Conservation (phyloP, 2,113 vertebrate species). For the Calcarius ornatus region DNA sequence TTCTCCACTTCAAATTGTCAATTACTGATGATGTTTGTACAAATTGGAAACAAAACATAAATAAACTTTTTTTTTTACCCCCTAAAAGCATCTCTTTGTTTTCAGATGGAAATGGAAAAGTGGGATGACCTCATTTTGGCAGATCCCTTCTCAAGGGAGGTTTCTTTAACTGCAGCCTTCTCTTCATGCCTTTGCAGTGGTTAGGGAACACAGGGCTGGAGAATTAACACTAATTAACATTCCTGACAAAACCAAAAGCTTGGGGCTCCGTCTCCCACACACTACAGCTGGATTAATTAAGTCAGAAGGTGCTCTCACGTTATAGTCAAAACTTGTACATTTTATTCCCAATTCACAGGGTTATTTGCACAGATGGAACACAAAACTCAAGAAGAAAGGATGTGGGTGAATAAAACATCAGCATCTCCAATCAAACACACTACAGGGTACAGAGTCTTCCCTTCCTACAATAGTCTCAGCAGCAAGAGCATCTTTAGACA, state of each 20-base stretch:
- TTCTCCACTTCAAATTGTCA: not conserved
- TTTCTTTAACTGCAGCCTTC: not conserved
- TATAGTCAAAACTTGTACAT: conserved; percentile 68
- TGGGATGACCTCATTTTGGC: not conserved
- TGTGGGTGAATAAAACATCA: conserved; percentile 61
- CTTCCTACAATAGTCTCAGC: conserved; percentile 52
- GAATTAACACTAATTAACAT: not conserved
- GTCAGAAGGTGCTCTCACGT: conserved; percentile 59
- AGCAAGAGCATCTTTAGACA: conserved; percentile 64
- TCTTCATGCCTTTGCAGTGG: not conserved
- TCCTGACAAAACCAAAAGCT: not conserved
- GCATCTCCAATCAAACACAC: conserved; percentile 62
- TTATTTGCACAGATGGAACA: conserved; percentile 69
- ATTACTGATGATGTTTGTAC: not conserved
- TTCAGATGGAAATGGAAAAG: not conserved
- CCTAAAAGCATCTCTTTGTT: not conserved
- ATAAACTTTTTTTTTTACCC: conserved; percentile 5
- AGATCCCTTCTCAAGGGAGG: not conserved
- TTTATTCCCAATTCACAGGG: conserved; percentile 67
- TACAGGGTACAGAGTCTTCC: conserved; percentile 63
- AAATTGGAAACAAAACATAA: conserved; percentile 60
- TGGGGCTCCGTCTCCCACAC: not conserved
- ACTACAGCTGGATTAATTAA: not conserved
- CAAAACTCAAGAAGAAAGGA: conserved; percentile 63
- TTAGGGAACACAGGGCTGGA: not conserved